Percentiles rank a stretch among this genome's conserved stretches.
Conservation (phyloP, 1,140 invertebrate species). For the Lasioglossum albipes region DNA sequence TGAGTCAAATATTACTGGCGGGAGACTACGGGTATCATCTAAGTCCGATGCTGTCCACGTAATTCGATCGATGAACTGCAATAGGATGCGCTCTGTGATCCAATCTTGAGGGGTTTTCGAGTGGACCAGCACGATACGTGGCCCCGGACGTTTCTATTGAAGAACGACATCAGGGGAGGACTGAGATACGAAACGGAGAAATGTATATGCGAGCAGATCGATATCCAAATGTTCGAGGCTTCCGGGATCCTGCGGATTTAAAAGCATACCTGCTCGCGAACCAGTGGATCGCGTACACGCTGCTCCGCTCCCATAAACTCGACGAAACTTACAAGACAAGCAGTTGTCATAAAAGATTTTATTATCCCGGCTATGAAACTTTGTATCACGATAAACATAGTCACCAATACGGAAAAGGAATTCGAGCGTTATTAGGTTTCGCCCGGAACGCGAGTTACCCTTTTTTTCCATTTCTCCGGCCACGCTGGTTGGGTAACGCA, state of each 20-base stretch:
- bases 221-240: neutral
- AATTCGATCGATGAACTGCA: neutral
- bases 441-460: neutral
- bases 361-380: neutral
- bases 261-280: neutral
- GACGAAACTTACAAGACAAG: neutral
- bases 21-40: neutral
- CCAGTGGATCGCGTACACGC: neutral
- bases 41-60: neutral
- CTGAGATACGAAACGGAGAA: neutral
- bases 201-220: neutral
- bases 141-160: too few species aligned
- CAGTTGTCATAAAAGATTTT: slow-evolving; percentile 15
- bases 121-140: too few species aligned
- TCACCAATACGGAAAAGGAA: neutral
- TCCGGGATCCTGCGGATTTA: neutral
- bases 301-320: neutral
- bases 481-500: neutral
- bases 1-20: slow-evolving; percentile 36
- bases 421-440: neutral
- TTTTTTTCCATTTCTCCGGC: neutral
- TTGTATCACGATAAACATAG: neutral
- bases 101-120: slow-evolving; percentile 4
- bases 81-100: neutral
- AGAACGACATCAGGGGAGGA: neutral